Base-by-base conservation (phyloP, 2,113 vertebrate genomes). In the Aegithalos caudatus region DNA sequence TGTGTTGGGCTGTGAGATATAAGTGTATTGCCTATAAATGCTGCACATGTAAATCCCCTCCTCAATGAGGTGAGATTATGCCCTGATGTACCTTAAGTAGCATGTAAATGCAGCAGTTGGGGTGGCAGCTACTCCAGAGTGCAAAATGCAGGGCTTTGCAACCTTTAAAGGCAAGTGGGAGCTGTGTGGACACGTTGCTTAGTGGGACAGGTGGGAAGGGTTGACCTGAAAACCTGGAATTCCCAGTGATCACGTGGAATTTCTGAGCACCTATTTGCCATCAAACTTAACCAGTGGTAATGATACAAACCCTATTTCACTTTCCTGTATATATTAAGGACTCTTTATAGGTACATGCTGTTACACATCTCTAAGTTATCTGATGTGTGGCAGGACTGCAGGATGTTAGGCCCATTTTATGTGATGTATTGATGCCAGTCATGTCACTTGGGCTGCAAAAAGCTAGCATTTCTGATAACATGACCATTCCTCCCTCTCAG, bases 1-100 rank as follows among this genome's bases (percentile, higher is more conserved):
- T 94, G 83, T 85, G 92, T 81, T 16, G 81, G 79, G 88, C 92
- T 81, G 81, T 97, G 97, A 98, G 96, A 98, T 98, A 97, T 72
- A 78, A 78, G 70, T 19, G 42, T 35, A 60, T 83, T 24, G 66
- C 93, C 96, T 97, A 81, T 89, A 96, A 95, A 95, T 92, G 92
- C 96, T 96, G 65, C 42, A 92, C 86, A 82, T 94, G 90, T 91
- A 96, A 97, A 88, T 96, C 95, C 97, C 93, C 56, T 86, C 45
- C 60, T 87, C 92, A 81, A 64, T 69, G 88, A 95, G 92, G 81
- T 94, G 81, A 94, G 90, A 87, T 94, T 78, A 86, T 87, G 54
- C 94, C 54, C 86, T 94, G 94, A 88, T 95, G 95, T 94, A 88
- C 94, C 94, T 95, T 97, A 97, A 96, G 97, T 65, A 97, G 77